A percentile compares a stretch with the other conserved stretches of the same genome.
Evolutionary conservation across 2,888 invertebrate species (phyloP).

Genomic region (Philonicus albiceps): DNA sequence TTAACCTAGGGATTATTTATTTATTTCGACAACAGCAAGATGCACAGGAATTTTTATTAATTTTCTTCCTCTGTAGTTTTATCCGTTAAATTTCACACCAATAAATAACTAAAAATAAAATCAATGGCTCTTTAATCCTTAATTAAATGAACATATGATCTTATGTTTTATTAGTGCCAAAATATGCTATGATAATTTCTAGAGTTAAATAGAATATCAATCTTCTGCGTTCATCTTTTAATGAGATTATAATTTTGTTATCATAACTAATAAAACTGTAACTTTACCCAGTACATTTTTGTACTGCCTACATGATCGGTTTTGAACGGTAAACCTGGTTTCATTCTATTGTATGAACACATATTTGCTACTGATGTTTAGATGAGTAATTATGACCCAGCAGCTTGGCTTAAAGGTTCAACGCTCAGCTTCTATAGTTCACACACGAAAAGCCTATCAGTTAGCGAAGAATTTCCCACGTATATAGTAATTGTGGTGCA

Average conservation of each 20-base stretch:
- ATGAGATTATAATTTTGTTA: not conserved
- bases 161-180: no score
- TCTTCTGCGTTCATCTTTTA: not conserved
- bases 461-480: slow-evolving; percentile 4
- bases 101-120: no score
- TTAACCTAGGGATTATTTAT: no score
- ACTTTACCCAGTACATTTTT: not conserved
- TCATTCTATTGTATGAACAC: not conserved
- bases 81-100: no score
- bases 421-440: not conserved
- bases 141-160: no score
- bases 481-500: slow-evolving; percentile 7
- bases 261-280: not conserved
- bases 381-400: not conserved
- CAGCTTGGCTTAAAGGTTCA: not conserved
- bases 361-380: not conserved
- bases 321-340: not conserved
- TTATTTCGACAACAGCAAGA: no score
- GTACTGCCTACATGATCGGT: not conserved
- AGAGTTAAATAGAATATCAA: no score
- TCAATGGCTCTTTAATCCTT: no score
- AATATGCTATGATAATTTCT: no score
- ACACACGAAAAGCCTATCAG: not conserved
- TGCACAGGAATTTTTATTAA: no score
- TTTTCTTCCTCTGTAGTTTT: no score